Conservation (phyloP, 1,140 invertebrate genomes). For the Lordiphosa clarofinis region DNA sequence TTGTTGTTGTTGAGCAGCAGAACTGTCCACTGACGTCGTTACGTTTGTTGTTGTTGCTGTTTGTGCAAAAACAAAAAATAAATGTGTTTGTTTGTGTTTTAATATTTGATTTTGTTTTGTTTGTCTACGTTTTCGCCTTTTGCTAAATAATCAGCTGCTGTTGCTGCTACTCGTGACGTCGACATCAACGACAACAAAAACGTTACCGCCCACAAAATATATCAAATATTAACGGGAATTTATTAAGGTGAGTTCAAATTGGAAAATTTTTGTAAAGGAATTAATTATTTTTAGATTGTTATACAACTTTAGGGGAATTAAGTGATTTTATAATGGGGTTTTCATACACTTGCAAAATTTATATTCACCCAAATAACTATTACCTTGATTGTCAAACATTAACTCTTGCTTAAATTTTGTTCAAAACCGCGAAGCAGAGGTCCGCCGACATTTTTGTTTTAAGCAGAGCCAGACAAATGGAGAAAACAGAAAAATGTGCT, state of each 20-base stretch:
- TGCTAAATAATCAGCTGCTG: slow-evolving; percentile 30
- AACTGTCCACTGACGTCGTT: slow-evolving; percentile 5
- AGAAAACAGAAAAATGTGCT: too few relatives aligned
- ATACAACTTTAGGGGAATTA: too few relatives aligned
- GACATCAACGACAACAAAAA: neutral
- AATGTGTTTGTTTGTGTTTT: slow-evolving; percentile 18
- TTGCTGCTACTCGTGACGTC: slow-evolving; percentile 18
- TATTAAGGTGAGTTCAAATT: slow-evolving; percentile 21
- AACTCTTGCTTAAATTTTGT: too few relatives aligned
- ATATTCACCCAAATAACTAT: too few relatives aligned
- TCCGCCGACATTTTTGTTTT: too few relatives aligned
- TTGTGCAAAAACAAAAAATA: slow-evolving; percentile 16
- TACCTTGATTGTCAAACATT: too few relatives aligned
- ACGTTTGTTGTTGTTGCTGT: slow-evolving; percentile 13
- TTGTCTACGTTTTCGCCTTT: slow-evolving; percentile 25
- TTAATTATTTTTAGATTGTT: too few relatives aligned
- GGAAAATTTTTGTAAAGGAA: too few relatives aligned
- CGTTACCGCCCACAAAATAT: slow-evolving; percentile 12
- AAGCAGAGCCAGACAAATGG: too few relatives aligned
- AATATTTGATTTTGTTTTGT: slow-evolving; percentile 22
- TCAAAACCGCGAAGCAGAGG: too few relatives aligned
- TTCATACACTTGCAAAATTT: too few relatives aligned
- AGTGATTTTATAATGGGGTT: too few relatives aligned
- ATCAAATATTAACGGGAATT: slow-evolving; percentile 1
- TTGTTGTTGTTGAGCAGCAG: slow-evolving; percentile 19